These are phyloP conservation scores for Eurois occulta DNA, from an alignment of 2,888 invertebrate genomes.

Conservation along the genomic window DNA sequence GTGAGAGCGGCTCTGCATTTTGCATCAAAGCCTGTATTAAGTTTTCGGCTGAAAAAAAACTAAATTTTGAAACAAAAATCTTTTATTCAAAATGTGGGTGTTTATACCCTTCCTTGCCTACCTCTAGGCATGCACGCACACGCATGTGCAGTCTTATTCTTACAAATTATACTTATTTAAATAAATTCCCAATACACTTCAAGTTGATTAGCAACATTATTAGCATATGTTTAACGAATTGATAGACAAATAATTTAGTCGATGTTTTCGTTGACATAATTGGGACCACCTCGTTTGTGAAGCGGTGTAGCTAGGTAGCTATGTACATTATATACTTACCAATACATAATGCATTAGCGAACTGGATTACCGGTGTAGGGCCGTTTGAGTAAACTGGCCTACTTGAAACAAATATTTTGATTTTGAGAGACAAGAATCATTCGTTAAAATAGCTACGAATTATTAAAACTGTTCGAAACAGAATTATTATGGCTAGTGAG, in stretches of 20 bases:
- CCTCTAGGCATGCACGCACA: neutral
- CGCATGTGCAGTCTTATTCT: too few relatives aligned
- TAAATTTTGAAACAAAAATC: too few relatives aligned
- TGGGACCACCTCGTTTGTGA: conserved; percentile 21
- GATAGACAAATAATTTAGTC: neutral
- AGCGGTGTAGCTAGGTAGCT: neutral
- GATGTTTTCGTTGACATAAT: conserved; percentile 32
- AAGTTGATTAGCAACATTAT: conserved; percentile 11
- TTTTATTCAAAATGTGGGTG: too few relatives aligned
- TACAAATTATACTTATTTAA: neutral
- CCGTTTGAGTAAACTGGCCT: neutral
- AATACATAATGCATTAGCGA: conserved; percentile 30
- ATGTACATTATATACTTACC: neutral
- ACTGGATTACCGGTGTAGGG: conserved; percentile 4
- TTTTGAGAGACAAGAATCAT: neutral
- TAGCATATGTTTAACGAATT: conserved; percentile 31
- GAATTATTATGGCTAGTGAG: neutral
- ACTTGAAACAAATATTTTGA: too few relatives aligned
- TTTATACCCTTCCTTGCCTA: neutral
- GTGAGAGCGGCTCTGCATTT: too few relatives aligned
- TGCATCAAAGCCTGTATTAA: too few relatives aligned
- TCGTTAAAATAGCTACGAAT: neutral
- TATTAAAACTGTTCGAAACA: neutral
- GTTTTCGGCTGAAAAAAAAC: too few relatives aligned
- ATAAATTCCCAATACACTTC: neutral